A percentile compares a stretch with the other conserved stretches of the same genome.
Evolutionary conservation across 2,113 vertebrate genomes (phyloP).

Genomic region (Nipponia nippon): DNA sequence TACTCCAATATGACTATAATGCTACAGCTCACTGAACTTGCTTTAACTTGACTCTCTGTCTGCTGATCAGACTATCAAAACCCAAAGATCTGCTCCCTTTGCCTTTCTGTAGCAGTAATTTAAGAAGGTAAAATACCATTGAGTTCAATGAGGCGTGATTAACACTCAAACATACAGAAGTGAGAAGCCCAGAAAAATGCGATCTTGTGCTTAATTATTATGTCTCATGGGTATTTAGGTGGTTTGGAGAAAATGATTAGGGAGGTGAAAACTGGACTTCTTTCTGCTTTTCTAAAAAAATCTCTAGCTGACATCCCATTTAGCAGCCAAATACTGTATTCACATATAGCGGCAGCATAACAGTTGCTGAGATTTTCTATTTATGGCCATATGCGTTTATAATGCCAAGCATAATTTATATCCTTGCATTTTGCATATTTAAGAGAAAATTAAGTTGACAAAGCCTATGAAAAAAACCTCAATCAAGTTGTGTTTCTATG

Average conservation of each 20-base stretch:
- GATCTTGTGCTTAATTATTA: not conserved
- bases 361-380: not conserved
- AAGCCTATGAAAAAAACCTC: not conserved
- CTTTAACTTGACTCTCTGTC: not conserved
- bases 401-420: conserved; percentile 13
- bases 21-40: not conserved
- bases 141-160: not conserved
- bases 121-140: not conserved
- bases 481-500: conserved; percentile 35
- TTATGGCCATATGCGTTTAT: not conserved
- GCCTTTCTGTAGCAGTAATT: not conserved
- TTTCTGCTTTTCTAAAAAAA: not conserved
- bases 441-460: conserved; percentile 17
- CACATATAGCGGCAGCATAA: not conserved
- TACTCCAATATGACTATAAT: not conserved
- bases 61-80: not conserved
- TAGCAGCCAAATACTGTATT: not conserved
- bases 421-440: not conserved
- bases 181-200: not conserved
- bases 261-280: not conserved
- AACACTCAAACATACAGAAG: not conserved
- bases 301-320: not conserved
- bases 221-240: not conserved
- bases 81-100: not conserved
- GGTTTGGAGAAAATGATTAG: not conserved